Evolutionary conservation across 1,140 invertebrate genomes (phyloP).

Genomic region (Trypoxylus dichotomus): DNA sequence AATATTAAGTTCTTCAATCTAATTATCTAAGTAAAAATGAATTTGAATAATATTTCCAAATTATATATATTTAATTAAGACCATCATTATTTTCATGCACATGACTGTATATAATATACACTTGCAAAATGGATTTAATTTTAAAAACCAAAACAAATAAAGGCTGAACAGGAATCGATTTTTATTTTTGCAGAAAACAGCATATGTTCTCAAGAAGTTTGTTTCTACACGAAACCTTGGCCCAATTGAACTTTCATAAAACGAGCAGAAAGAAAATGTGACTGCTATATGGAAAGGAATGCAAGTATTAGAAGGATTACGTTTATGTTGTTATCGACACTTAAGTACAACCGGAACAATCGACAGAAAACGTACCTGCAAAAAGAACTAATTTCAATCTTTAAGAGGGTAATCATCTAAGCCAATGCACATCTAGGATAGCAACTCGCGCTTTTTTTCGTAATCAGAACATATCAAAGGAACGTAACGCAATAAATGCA

Average conservation of each 20-base stretch:
- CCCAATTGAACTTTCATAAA: conserved; percentile 15
- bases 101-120: too few species aligned
- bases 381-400: background rate
- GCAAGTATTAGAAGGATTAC: background rate
- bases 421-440: background rate
- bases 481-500: background rate
- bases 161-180: too few species aligned
- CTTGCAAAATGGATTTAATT: too few species aligned
- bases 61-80: too few species aligned
- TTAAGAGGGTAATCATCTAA: background rate
- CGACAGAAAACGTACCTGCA: background rate
- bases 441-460: background rate
- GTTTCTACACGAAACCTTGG: background rate
- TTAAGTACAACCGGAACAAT: too few species aligned
- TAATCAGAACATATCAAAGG: background rate
- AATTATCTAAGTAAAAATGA: too few species aligned
- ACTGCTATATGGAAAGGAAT: background rate
- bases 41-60: too few species aligned
- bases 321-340: background rate
- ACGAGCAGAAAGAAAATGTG: background rate
- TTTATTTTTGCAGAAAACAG: background rate
- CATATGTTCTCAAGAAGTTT: background rate
- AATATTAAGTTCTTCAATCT: too few species aligned
- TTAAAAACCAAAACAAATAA: too few species aligned
- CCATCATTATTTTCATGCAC: too few species aligned